Conservation (phyloP, 2,797 vertebrate species). For the Alcedo quadribrachys region DNA sequence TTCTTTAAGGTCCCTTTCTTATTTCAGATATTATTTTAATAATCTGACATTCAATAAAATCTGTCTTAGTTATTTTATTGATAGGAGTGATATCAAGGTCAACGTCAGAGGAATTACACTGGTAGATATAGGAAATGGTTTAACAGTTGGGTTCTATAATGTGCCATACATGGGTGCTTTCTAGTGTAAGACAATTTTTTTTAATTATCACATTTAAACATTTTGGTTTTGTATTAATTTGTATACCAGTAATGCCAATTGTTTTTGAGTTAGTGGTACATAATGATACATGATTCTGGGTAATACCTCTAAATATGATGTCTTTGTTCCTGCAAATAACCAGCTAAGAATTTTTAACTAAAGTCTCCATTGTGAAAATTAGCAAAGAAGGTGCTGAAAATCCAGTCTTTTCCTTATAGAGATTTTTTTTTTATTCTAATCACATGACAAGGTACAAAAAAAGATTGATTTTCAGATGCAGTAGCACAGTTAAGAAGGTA, state of each 20-base stretch:
- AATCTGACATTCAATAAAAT: neutral
- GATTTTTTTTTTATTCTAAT: neutral
- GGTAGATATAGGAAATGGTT: neutral
- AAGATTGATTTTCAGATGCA: neutral
- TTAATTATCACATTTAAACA: neutral
- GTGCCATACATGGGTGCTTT: accelerated
- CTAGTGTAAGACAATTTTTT: neutral
- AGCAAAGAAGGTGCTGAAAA: neutral
- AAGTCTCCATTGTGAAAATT: neutral
- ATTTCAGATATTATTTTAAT: neutral
- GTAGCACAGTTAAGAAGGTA: neutral
- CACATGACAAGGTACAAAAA: neutral
- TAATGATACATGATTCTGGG: neutral
- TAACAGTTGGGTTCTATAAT: neutral
- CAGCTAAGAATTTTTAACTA: neutral
- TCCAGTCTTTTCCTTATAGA: neutral
- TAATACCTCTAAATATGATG: neutral
- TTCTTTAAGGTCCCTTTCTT: too few species aligned
- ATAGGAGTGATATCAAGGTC: neutral
- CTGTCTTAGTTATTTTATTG: neutral
- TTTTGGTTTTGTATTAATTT: neutral
- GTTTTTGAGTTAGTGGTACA: neutral
- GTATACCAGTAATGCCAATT: neutral
- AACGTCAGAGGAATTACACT: neutral
- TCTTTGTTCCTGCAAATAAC: neutral